phyloP scores from a whole-genome alignment of 2,797 vertebrate species.

The Crypturellus tataupa region DNA sequence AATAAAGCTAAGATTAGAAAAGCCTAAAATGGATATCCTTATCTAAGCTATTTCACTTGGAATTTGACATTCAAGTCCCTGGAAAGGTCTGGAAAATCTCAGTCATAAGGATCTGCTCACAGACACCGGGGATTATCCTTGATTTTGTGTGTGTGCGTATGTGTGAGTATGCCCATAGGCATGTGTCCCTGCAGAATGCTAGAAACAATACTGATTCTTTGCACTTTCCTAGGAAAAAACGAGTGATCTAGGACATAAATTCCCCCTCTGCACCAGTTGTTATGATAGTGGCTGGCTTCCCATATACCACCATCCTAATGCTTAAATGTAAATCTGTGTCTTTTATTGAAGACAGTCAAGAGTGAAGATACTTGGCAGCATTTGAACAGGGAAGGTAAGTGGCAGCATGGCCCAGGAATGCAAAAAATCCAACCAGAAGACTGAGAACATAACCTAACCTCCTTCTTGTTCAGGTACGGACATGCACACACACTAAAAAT shows the following conservation, averaged over 20 bases:
- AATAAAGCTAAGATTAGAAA: neutral
- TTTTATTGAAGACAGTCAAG: neutral
- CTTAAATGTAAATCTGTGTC: conserved; percentile 1
- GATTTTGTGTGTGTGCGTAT: no score
- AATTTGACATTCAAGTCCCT: neutral
- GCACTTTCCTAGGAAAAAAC: neutral
- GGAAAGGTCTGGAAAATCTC: conserved; percentile 36
- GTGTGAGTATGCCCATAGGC: accelerated
- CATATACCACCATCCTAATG: accelerated
- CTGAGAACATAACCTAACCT: neutral
- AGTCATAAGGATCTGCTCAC: neutral
- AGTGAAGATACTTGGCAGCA: neutral
- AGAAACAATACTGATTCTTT: accelerated
- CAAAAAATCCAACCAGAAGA: accelerated
- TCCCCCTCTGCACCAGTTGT: neutral
- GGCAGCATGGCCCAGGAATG: neutral
- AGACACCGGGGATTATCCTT: neutral
- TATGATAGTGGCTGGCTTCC: accelerated
- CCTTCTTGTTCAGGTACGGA: accelerated
- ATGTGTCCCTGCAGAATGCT: neutral
- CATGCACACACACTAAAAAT: neutral
- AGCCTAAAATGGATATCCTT: neutral
- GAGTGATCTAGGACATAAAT: neutral
- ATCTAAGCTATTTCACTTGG: neutral
- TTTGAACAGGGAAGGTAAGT: neutral